Evolutionary conservation across 2,113 vertebrate species (phyloP).

Genomic region (Chloroceryle aenea): DNA sequence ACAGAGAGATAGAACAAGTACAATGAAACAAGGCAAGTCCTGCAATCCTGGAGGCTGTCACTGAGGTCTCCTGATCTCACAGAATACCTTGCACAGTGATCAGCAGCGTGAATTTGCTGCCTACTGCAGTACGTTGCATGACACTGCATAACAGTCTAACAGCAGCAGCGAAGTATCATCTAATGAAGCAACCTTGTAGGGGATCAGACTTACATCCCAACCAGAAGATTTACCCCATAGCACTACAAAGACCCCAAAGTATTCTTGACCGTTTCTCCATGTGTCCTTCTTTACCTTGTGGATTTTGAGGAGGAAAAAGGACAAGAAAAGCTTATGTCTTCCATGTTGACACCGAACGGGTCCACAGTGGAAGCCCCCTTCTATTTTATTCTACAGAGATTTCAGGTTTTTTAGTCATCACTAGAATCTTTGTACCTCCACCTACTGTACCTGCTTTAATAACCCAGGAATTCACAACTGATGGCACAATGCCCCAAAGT

Average conservation of each 20-base stretch:
- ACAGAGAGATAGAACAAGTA: not conserved
- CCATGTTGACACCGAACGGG: not conserved
- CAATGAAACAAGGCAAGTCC: not conserved
- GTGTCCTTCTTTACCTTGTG: not conserved
- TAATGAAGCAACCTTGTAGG: rapidly evolving
- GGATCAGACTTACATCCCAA: not conserved
- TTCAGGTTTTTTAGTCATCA: not conserved
- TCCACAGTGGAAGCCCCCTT: not conserved
- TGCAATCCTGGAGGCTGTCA: not conserved
- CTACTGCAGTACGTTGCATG: rapidly evolving
- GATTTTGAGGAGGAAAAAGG: not conserved
- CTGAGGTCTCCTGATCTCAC: not conserved
- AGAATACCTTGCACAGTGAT: rapidly evolving
- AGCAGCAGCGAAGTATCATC: not conserved
- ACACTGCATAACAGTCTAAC: too few relatives aligned
- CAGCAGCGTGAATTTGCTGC: rapidly evolving
- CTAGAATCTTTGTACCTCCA: not conserved
- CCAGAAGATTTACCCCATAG: rapidly evolving
- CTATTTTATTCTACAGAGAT: not conserved
- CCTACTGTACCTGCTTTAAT: not conserved
- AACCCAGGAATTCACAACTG: not conserved
- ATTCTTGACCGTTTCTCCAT: not conserved
- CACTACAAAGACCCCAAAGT: too few relatives aligned
- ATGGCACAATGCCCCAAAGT: not conserved
- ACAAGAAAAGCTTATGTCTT: not conserved